A percentile compares a stretch with the other conserved stretches of the same genome.
These are phyloP conservation scores for Epirrhoe tristata DNA, from an alignment of 2,888 invertebrate species.

Conservation along the genomic window DNA sequence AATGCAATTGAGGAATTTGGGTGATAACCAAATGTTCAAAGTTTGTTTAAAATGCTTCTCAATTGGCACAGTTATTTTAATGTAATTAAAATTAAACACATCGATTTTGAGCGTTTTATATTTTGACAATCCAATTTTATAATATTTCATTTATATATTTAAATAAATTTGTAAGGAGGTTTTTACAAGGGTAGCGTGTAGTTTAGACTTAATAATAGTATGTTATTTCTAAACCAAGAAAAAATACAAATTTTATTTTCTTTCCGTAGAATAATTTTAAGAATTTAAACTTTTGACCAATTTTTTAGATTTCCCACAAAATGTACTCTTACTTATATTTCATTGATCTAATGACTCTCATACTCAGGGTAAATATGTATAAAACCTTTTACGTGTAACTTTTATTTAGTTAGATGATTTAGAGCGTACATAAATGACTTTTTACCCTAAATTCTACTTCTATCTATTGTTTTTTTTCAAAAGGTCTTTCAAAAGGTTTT, in stretches of 20 bases:
- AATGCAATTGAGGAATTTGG: conserved; percentile 80
- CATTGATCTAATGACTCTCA: conserved; percentile 81
- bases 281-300: conserved; percentile 72
- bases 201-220: conserved; percentile 75
- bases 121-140: conserved; percentile 42
- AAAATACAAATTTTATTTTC: conserved; percentile 57
- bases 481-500: conserved; percentile 28
- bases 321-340: conserved; percentile 56
- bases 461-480: neutral
- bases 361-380: conserved; percentile 80
- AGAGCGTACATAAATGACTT: conserved; percentile 62
- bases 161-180: conserved; percentile 80
- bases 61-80: conserved; percentile 43
- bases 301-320: conserved; percentile 71
- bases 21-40: conserved; percentile 80
- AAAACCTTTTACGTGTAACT: conserved; percentile 68
- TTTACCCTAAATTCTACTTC: conserved; percentile 58
- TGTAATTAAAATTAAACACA: conserved; percentile 47
- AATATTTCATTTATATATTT: conserved; percentile 52
- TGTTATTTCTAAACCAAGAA: conserved; percentile 64
- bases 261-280: conserved; percentile 76
- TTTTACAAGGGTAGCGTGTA: conserved; percentile 85
- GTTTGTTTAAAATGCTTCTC: conserved; percentile 33
- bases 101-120: conserved; percentile 43
- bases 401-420: conserved; percentile 66